These are phyloP conservation scores for Cochlearius cochlearius DNA, from an alignment of 2,113 vertebrate genomes.

Conservation along the genomic window DNA sequence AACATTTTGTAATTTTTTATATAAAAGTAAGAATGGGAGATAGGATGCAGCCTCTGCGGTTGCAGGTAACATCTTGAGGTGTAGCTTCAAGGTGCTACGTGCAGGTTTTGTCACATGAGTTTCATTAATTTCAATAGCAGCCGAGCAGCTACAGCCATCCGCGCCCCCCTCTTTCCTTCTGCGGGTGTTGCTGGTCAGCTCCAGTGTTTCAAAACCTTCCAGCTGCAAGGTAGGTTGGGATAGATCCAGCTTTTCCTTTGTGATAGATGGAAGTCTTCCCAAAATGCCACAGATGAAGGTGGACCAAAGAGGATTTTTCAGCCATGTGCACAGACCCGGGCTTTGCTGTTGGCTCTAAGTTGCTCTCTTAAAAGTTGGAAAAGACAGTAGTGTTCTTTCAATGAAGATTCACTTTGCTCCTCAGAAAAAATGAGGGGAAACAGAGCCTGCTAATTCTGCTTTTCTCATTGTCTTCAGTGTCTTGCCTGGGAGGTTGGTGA, in stretches of 20 bases:
- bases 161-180: background rate
- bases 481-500: background rate
- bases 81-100: background rate
- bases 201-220: conserved; percentile 10
- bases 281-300: conserved; percentile 12
- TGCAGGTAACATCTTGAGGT: background rate
- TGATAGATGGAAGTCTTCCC: background rate
- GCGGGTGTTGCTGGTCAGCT: background rate
- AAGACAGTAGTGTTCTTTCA: background rate
- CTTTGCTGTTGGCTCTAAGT: background rate
- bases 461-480: background rate
- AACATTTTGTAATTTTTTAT: background rate
- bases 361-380: background rate
- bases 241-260: conserved; percentile 28
- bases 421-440: background rate
- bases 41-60: background rate
- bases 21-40: background rate
- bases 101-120: background rate
- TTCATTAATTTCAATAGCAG: background rate
- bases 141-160: background rate
- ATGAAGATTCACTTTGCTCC: background rate
- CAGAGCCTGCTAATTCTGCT: background rate
- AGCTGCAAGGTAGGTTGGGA: background rate
- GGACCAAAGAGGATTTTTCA: conserved; percentile 10
- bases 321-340: background rate